Evolutionary conservation across 2,888 invertebrate species (phyloP), one percentile per base, ranked within the genome.

Genomic region (Dolichopus griseipennis): DNA sequence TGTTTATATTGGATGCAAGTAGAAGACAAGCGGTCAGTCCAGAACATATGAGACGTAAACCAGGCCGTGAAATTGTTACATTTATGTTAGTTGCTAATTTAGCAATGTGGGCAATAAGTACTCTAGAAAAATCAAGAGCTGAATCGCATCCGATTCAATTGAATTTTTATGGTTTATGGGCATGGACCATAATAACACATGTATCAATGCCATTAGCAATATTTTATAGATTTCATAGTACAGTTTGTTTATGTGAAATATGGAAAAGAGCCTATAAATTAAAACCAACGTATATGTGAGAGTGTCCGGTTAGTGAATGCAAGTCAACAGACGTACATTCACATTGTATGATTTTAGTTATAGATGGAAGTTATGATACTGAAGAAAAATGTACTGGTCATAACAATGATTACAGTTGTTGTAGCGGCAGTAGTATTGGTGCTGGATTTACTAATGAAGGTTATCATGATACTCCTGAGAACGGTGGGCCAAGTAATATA

Each of bases 191-290:
- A 70, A 95, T 96, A 70, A 95, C 93, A 0, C 95, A 96, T 77
- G 93, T 96, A 1, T 93, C 93, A 1, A 94, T 95, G 90, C 96
- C 96, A 0, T 75, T 90, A 75, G 94, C 95, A 1, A 95, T 96
- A 71, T 96, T 96, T 83, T 96, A 95, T 82, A 86, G 95, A 70
- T 96, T 96, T 82, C 96, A 96, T 79, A 95, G 95, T 64, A 95
- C 96, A 0, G 95, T 97, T 2, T 96, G 96, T 78, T 84, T 97
- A 69, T 95, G 95, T 80, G 96, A 96, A 82, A 94, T 97, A 75
- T 97, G 96, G 97, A 96, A 96, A 82, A 86, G 92, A 73, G 94
- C 95, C 9, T 97, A 96, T 81, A 96, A 96, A 83, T 90, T 92
- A 78, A 93, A 93, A 77, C 91, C 92, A 2, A 88, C 91, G 76